Percentiles rank a stretch among this genome's conserved stretches.
Conservation (phyloP, 2,888 invertebrate species). For the Dione vanillae region DNA sequence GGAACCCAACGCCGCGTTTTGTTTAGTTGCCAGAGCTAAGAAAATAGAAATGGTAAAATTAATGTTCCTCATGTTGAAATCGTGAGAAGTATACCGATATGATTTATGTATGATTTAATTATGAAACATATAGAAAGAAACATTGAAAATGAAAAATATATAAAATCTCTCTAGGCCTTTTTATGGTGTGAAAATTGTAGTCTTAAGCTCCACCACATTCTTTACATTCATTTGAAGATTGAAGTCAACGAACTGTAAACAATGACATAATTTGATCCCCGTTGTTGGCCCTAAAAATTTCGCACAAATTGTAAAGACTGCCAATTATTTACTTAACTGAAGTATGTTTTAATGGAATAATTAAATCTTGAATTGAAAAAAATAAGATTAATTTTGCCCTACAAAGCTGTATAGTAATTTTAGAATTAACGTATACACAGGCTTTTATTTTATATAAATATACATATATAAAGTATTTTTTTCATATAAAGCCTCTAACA, state of each 20-base stretch:
- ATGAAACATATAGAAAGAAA: neutral
- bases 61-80: too few relatives aligned
- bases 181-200: neutral
- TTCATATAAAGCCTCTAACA: neutral
- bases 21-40: too few relatives aligned
- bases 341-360: slow-evolving; percentile 7
- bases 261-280: slow-evolving; percentile 28
- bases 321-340: slow-evolving; percentile 10
- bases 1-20: too few relatives aligned
- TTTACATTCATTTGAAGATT: slow-evolving; percentile 10
- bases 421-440: neutral
- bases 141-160: neutral
- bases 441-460: too few relatives aligned
- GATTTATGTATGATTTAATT: too few relatives aligned
- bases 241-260: slow-evolving; percentile 30
- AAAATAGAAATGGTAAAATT: too few relatives aligned
- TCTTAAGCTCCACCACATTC: slow-evolving; percentile 16
- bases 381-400: neutral
- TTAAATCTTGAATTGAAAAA: neutral
- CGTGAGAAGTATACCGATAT: too few relatives aligned
- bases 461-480: too few relatives aligned
- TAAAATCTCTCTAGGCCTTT: neutral
- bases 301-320: neutral
- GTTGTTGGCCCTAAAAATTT: slow-evolving; percentile 19
- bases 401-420: neutral